Conservation (phyloP, 2,888 invertebrate species). For the Marronus borbonicus region DNA sequence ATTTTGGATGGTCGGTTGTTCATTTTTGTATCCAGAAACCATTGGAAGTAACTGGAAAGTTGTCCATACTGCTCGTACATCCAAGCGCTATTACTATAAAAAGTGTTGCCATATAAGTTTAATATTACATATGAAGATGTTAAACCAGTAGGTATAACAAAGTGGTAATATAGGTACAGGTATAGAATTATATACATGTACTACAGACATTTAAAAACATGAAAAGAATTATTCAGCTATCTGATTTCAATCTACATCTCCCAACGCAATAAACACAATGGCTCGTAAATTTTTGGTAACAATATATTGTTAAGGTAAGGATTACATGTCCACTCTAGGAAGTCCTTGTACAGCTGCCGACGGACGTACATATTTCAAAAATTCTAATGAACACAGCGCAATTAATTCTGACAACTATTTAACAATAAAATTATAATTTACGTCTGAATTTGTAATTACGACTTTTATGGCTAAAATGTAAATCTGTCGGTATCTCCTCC, state of each 20-base stretch:
- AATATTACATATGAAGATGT: too few relatives aligned
- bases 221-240: constrained; percentile 14
- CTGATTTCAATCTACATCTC: constrained; percentile 5
- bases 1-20: too few relatives aligned
- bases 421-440: constrained; percentile 41
- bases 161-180: neutral
- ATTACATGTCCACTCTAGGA: neutral
- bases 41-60: too few relatives aligned
- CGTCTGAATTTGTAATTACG: constrained; percentile 37
- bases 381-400: constrained; percentile 27
- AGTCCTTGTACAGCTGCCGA: neutral
- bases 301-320: constrained; percentile 2
- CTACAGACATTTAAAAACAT: neutral
- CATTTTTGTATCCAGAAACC: too few relatives aligned
- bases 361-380: constrained; percentile 19
- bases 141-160: neutral
- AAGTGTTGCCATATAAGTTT: too few relatives aligned
- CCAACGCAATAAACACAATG: constrained; percentile 3
- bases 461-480: constrained; percentile 34
- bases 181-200: neutral
- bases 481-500: constrained; percentile 17
- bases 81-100: too few relatives aligned
- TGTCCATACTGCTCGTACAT: too few relatives aligned
- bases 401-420: constrained; percentile 35
- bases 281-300: constrained; percentile 20